Conservation (phyloP, 2,113 vertebrate species). For the Hyperopisus bebe region DNA sequence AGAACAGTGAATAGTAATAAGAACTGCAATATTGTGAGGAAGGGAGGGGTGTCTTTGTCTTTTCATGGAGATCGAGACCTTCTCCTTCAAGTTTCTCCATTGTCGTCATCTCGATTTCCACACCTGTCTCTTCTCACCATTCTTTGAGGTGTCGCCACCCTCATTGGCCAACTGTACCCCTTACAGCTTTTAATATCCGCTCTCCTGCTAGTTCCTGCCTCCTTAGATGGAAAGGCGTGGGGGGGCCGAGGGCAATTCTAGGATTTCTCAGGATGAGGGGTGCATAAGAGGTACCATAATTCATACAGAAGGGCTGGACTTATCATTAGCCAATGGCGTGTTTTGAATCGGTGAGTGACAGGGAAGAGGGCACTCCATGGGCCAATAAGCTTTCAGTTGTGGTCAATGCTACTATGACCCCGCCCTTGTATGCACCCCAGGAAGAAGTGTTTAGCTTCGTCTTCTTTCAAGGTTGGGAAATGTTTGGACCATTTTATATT, state of each 20-base stretch:
- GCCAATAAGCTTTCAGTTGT: background rate
- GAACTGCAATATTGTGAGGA: background rate
- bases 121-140: background rate
- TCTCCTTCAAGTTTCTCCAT: background rate
- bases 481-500: background rate
- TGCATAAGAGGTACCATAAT: background rate
- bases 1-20: background rate
- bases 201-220: background rate
- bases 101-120: background rate
- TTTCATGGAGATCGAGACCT: background rate
- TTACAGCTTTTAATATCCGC: background rate
- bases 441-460: background rate
- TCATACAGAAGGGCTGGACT: background rate
- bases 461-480: background rate
- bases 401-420: background rate
- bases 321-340: background rate
- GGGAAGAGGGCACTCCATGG: background rate
- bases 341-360: background rate
- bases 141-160: background rate
- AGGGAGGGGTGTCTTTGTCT: background rate
- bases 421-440: background rate
- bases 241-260: background rate
- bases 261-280: background rate
- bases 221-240: background rate
- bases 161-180: background rate